Evolutionary conservation across 2,888 invertebrate genomes (phyloP).

Genomic region (Chrysina gloriosa): DNA sequence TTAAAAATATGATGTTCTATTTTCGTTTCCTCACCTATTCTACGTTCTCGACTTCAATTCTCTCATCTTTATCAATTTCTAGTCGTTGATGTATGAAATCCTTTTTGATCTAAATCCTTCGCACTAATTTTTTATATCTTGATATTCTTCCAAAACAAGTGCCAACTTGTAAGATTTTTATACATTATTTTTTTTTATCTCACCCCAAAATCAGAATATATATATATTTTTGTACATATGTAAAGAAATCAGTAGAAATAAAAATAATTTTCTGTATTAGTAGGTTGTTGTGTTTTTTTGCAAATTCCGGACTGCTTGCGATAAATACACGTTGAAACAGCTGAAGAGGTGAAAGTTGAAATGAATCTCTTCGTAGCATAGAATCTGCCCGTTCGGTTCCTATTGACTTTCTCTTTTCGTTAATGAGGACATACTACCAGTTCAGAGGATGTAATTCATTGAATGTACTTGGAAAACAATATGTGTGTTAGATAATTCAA

Average conservation of each 20-base stretch:
- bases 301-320: not conserved
- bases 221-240: constrained; percentile 27
- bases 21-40: not conserved
- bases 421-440: constrained; percentile 3
- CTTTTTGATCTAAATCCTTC: constrained; percentile 7
- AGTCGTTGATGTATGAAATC: constrained; percentile 2
- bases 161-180: constrained; percentile 46
- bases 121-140: constrained; percentile 40
- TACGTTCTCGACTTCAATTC: no score
- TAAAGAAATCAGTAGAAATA: not conserved
- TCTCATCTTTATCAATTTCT: not conserved
- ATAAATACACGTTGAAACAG: not conserved
- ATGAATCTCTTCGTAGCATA: constrained; percentile 7
- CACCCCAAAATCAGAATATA: not conserved
- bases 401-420: constrained; percentile 45
- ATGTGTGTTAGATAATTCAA: no score
- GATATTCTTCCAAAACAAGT: constrained; percentile 53
- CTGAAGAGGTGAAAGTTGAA: constrained; percentile 45
- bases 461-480: not conserved
- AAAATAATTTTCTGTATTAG: constrained; percentile 13
- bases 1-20: not conserved
- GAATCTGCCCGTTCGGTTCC: constrained; percentile 40
- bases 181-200: constrained; percentile 1
- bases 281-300: not conserved
- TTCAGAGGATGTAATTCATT: not conserved